Base-by-base conservation (phyloP, 2,888 invertebrate species). In the Oscheius onirici region DNA sequence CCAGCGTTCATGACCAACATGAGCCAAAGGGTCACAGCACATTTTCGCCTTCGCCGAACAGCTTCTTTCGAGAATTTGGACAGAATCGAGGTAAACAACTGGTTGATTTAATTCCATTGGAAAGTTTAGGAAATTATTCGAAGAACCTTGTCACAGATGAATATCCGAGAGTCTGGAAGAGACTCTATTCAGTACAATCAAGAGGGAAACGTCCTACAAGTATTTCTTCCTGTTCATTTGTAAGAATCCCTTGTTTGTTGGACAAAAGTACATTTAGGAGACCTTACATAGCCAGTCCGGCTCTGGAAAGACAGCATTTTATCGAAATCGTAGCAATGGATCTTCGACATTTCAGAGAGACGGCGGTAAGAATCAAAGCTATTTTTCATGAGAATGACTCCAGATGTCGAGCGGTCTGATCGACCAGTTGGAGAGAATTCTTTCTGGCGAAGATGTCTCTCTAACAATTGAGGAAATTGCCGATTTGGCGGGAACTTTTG, bases 241-340 rank as follows among this genome's bases (percentile, higher is more conserved):
- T 70, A 52, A 34, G 34, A 34, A 3, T 6, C 8, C 3, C 34
- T 8, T 6, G 34, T 34, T 34, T 34, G 34, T 34, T 34, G 8
- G 34, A 34, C 8, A 34, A 34, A 34, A 34, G 3, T 34, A 49
- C 6, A 49, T 70, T 41, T 22, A 70, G 70, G 6, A 34, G 41
- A 28, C 70, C 70, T 20, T n/a, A 52, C 15, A 28, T 70, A 11
- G 61, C 70, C 28, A 43, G 51, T 40, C 70, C 61, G 10, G 51
- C 70, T 10, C 15, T 70, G 40, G 70, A 70, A 51, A 28, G 70
- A 40, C 28, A 46, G 8, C 60, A 63, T 15, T 13, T 44, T 15
- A 41, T 63, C 15, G 61, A 70, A n/a, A 22, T 28, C 6, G 26
- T 34, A 24, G 8, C 52, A 11, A 20, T 20, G 3, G 41, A 70